Base-by-base conservation (phyloP, 1,140 invertebrate genomes). In the Hypsibius dujardini region DNA sequence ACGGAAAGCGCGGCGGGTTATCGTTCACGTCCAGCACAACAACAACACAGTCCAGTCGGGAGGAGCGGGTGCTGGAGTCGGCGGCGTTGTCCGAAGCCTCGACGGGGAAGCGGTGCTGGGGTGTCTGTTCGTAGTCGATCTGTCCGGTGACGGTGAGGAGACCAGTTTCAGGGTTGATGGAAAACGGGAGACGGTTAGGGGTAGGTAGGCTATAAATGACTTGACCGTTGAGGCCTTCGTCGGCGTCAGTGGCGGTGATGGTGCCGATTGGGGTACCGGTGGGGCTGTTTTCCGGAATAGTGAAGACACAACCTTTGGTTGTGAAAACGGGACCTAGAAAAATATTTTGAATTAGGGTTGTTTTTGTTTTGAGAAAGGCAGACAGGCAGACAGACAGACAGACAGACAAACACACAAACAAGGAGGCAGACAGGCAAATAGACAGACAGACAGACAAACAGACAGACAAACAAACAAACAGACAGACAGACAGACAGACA, bases 81-180 rank as follows among this genome's bases (percentile, higher is more conserved):
- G 45, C 62, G 12, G 62, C 12, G 62, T 42, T 42, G 42, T 67
- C 62, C 3, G 12, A 15, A 42, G 62, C 62, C 12, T 7, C 12
- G 12, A 67, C 62, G 45, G 12, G 12, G 62, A 67, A 67, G 75
- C 92, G 88, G 78, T 96, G 95, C 28, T 87, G 76, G 47, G 88
- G 86, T 74, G 88, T 86, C 1, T 84, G 81, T 77, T 97, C 93
- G 12, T 92, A 83, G 79, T 96, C 92, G 59, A 96, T 80, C 67
- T 83, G 79, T 1, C 84, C 85, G 46, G 85, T 85, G 1, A 95
- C 86, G 15, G 80, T 84, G 42, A 98, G 81, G 47, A 88, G 84
- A 0, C 94, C 94, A 0, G 84, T 87, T 0, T 82, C 79, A 1
- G 84, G 82, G 75, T 95, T 88, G 1, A 98, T 86, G 69, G 80